These are phyloP conservation scores for Drosophila kokeensis DNA, from an alignment of 2,888 invertebrate genomes.

Conservation along the genomic window DNA sequence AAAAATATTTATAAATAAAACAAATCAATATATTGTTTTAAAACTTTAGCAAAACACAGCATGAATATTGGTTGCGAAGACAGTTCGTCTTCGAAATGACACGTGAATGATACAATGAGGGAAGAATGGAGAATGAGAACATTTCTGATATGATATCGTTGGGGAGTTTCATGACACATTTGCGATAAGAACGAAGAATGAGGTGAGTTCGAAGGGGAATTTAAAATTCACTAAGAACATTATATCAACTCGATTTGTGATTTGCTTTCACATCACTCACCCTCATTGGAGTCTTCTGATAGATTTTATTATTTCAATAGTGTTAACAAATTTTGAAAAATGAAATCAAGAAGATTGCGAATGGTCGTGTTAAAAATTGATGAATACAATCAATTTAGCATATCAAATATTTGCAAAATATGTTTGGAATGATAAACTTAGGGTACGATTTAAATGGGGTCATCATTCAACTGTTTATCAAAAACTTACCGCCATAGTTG, in stretches of 20 bases:
- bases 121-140: constrained; percentile 30
- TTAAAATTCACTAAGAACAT: constrained; percentile 26
- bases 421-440: constrained; percentile 15
- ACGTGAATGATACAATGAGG: constrained; percentile 41
- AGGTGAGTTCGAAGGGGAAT: constrained; percentile 34
- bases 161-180: constrained; percentile 17
- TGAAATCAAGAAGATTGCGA: constrained; percentile 61
- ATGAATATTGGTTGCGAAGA: constrained; percentile 62
- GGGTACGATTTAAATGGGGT: neutral
- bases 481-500: constrained; percentile 92
- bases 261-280: constrained; percentile 80
- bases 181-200: constrained; percentile 38
- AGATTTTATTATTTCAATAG: constrained; percentile 40
- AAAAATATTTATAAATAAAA: constrained; percentile 7
- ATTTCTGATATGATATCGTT: constrained; percentile 26
- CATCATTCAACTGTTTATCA: neutral
- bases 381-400: constrained; percentile 37
- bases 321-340: constrained; percentile 59
- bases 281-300: constrained; percentile 85
- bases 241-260: constrained; percentile 46
- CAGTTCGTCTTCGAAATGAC: constrained; percentile 18
- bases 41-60: constrained; percentile 80
- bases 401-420: constrained; percentile 10
- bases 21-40: constrained; percentile 26
- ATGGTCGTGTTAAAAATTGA: constrained; percentile 59